A percentile compares a stretch with the other conserved stretches of the same genome.
Conservation (phyloP, 2,113 vertebrate genomes). For the Rallus limicola region DNA sequence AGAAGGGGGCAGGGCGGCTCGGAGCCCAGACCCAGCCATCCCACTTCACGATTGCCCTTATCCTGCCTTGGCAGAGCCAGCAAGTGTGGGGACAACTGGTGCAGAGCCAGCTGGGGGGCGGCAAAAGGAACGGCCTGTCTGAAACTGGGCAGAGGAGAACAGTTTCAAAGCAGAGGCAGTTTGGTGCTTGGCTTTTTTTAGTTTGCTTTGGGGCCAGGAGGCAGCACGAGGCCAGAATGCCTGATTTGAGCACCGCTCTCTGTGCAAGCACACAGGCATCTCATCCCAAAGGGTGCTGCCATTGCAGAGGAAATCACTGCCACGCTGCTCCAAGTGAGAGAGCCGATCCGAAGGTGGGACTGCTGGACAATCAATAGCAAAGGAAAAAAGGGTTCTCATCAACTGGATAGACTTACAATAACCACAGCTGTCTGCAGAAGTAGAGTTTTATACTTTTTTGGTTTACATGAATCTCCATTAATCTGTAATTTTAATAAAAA, state of each 20-base stretch:
- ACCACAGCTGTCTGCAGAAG: background rate
- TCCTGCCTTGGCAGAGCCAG: background rate
- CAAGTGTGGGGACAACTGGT: background rate
- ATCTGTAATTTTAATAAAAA: constrained; percentile 23
- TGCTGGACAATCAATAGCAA: background rate
- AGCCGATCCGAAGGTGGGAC: background rate
- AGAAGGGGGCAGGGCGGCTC: rapidly evolving
- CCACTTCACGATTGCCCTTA: background rate
- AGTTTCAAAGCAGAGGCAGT: background rate
- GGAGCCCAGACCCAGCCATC: background rate
- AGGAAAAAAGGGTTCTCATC: background rate
- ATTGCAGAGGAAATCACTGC: background rate
- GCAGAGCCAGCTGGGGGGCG: background rate
- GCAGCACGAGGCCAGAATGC: background rate
- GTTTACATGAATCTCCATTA: background rate
- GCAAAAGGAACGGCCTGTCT: background rate
- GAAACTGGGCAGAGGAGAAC: background rate
- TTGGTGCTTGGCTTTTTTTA: background rate
- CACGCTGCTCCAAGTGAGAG: background rate
- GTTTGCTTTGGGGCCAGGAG: background rate
- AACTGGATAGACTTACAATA: background rate
- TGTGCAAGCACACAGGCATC: background rate
- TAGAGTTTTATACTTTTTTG: background rate
- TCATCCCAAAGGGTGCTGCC: rapidly evolving
- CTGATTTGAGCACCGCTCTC: background rate